phyloP scores from a whole-genome alignment of 1,140 invertebrate species.

The Cotesia glomerata region DNA sequence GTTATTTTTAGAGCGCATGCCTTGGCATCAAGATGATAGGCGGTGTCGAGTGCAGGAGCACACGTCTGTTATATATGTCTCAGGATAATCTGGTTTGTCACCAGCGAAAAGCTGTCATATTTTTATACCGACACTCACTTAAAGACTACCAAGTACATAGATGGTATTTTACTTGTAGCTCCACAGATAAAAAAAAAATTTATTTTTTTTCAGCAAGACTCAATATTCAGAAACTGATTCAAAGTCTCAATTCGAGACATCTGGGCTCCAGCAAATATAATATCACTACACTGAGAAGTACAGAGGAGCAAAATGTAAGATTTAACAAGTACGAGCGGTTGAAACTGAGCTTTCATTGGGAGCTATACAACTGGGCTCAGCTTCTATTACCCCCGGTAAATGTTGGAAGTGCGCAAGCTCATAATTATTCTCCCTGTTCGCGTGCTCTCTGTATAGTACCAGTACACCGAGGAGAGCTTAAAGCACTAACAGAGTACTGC shows the following conservation, averaged over 20 bases:
- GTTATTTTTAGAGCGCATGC: conserved; percentile 60
- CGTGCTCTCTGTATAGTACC: conserved; percentile 42
- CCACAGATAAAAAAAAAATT: too few species aligned
- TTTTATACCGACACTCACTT: background rate
- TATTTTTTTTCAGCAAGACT: too few species aligned
- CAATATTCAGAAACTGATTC: too few species aligned
- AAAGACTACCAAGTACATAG: too few species aligned
- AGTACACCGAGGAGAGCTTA: conserved; percentile 16
- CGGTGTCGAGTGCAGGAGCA: conserved; percentile 24
- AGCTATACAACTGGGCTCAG: conserved; percentile 32
- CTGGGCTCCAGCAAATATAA: too few species aligned
- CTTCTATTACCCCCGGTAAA: conserved; percentile 37
- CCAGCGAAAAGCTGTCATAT: background rate
- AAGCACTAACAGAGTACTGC: background rate
- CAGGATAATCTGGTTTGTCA: conserved; percentile 22
- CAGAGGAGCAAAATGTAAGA: conserved; percentile 7
- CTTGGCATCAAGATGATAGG: conserved; percentile 48
- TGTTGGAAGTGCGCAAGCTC: conserved; percentile 58
- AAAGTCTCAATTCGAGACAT: too few species aligned
- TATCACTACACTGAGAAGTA: too few species aligned
- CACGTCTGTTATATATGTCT: conserved; percentile 6
- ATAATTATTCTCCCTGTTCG: conserved; percentile 58
- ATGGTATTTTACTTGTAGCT: too few species aligned
- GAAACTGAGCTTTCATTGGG: conserved; percentile 33
- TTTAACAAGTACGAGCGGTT: conserved; percentile 35